phyloP scores from a whole-genome alignment of 1,140 invertebrate species.

The Triops cancriformis region DNA sequence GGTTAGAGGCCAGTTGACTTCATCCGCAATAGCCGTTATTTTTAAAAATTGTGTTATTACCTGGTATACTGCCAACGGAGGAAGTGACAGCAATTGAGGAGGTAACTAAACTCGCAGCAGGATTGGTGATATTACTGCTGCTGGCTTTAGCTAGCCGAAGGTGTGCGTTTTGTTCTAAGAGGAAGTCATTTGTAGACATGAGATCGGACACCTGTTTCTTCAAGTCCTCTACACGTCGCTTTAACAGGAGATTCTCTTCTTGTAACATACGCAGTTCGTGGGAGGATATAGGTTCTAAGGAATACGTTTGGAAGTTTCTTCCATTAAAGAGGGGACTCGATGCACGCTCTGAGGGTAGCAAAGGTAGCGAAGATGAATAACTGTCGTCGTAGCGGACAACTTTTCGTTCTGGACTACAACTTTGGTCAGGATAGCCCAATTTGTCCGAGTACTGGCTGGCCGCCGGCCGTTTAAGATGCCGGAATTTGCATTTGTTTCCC shows the following conservation, averaged over 20 bases:
- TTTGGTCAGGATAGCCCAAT: slow-evolving; percentile 26
- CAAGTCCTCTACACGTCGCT: slow-evolving; percentile 62
- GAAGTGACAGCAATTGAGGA: slow-evolving; percentile 15
- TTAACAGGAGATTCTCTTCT: slow-evolving; percentile 61
- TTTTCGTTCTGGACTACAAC: slow-evolving; percentile 31
- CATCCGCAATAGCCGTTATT: too few relatives aligned
- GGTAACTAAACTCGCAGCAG: slow-evolving; percentile 8
- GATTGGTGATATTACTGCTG: slow-evolving; percentile 47
- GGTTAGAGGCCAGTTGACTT: too few relatives aligned
- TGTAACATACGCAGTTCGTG: slow-evolving; percentile 44
- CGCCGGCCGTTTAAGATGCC: slow-evolving; percentile 39
- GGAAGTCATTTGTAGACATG: slow-evolving; percentile 70
- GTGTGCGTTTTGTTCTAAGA: slow-evolving; percentile 70
- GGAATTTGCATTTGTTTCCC: slow-evolving; percentile 46
- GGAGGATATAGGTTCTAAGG: background rate
- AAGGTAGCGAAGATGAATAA: background rate
- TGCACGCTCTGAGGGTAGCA: background rate
- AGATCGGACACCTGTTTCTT: slow-evolving; percentile 51
- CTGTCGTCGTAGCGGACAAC: slow-evolving; percentile 16
- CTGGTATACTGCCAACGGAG: slow-evolving; percentile 11
- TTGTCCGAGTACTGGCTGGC: background rate
- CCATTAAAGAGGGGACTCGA: slow-evolving; percentile 15
- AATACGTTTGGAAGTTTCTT: background rate
- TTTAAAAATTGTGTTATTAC: background rate
- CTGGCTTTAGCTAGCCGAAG: slow-evolving; percentile 54